A percentile compares a stretch with the other conserved stretches of the same genome.
These are phyloP conservation scores for Neostethus bicornis DNA, from an alignment of 2,797 vertebrate genomes.

Conservation along the genomic window DNA sequence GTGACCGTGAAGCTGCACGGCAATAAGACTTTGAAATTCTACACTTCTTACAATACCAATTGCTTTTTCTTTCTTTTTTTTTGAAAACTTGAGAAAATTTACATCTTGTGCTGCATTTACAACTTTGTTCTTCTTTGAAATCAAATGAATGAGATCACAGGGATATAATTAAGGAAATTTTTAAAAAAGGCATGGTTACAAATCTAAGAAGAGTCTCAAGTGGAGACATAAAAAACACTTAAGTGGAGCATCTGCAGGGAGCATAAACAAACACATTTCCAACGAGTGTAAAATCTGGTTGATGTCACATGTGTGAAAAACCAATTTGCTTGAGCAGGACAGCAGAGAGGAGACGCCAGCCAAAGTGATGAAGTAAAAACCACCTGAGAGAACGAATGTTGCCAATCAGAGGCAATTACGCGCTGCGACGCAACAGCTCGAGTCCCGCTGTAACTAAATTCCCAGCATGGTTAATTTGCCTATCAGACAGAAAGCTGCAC, in stretches of 20 bases:
- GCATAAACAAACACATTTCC: neutral
- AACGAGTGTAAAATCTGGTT: slow-evolving; percentile 2
- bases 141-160: neutral
- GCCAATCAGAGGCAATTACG: slow-evolving; percentile 61
- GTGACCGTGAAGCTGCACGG: neutral
- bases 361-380: slow-evolving; percentile 27
- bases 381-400: slow-evolving; percentile 39
- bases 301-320: slow-evolving; percentile 13
- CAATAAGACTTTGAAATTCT: neutral
- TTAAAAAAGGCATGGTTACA: neutral
- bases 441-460: slow-evolving; percentile 34
- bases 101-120: neutral
- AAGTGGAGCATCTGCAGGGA: neutral
- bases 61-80: neutral
- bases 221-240: neutral
- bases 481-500: slow-evolving; percentile 22
- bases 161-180: slow-evolving; percentile 4
- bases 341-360: slow-evolving; percentile 15
- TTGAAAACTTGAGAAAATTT: too few relatives aligned
- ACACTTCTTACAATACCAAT: neutral
- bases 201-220: neutral
- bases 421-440: slow-evolving; percentile 37
- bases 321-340: slow-evolving; percentile 16
- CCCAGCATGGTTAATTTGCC: slow-evolving; percentile 39
- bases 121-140: neutral